These are phyloP conservation scores for Gandaritis pyraliata DNA, from an alignment of 2,888 invertebrate species.

Conservation along the genomic window DNA sequence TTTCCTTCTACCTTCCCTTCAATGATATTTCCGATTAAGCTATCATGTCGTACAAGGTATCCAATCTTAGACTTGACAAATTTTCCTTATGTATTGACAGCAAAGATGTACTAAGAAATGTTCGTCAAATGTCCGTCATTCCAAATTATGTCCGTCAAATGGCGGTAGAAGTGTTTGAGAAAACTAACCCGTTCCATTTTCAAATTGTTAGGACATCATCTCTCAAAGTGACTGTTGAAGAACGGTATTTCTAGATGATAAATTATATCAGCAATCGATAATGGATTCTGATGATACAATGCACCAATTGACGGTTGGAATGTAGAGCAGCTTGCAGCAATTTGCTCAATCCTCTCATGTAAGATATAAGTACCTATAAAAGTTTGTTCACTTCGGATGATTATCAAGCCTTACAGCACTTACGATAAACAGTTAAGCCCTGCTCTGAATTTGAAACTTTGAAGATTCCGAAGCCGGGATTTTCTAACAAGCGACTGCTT, in stretches of 20 bases:
- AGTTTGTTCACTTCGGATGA: slow-evolving; percentile 1
- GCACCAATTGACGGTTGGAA: slow-evolving; percentile 31
- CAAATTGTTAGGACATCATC: slow-evolving; percentile 30
- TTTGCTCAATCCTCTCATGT: slow-evolving; percentile 9
- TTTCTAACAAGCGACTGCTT: neutral
- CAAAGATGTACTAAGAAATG: too few relatives aligned
- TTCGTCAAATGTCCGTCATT: neutral
- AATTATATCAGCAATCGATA: slow-evolving; percentile 37
- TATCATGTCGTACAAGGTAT: too few relatives aligned
- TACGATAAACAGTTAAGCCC: slow-evolving; percentile 4
- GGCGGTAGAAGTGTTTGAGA: neutral
- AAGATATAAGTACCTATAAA: slow-evolving; percentile 2
- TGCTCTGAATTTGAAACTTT: slow-evolving; percentile 22
- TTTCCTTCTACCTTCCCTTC: too few relatives aligned
- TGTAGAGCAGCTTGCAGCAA: slow-evolving; percentile 18
- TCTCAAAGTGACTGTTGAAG: slow-evolving; percentile 21
- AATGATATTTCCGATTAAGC: too few relatives aligned
- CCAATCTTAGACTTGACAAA: too few relatives aligned
- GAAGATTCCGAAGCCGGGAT: neutral
- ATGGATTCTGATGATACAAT: slow-evolving; percentile 37
- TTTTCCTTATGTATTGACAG: neutral
- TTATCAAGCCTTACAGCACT: slow-evolving; percentile 2
- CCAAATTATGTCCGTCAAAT: neutral
- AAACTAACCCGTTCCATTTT: slow-evolving; percentile 8
- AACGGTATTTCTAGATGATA: slow-evolving; percentile 35